phyloP scores from a whole-genome alignment of 2,888 invertebrate genomes.

The Thecophora atra region DNA sequence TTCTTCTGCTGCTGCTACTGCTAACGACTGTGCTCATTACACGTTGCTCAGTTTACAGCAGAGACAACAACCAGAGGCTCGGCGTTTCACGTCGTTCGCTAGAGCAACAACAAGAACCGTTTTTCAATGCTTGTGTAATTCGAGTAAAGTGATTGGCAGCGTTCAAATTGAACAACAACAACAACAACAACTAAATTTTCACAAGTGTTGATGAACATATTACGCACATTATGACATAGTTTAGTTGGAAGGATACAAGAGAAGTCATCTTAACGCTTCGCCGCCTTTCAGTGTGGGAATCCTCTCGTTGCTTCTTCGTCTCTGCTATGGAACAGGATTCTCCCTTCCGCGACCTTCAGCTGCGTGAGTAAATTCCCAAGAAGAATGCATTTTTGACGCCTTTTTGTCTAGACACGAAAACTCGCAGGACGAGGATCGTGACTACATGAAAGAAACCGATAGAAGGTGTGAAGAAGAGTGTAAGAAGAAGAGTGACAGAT shows the following conservation, averaged over 20 bases:
- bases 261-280: background rate
- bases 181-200: background rate
- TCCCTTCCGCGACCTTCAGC: background rate
- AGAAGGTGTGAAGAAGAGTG: no score
- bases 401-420: background rate
- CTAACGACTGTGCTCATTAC: background rate
- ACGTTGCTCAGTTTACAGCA: background rate
- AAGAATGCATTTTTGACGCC: background rate
- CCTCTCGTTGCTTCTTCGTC: background rate
- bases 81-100: no score
- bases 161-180: background rate
- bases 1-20: no score
- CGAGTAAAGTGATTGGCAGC: background rate
- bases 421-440: no score
- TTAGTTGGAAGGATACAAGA: constrained; percentile 2
- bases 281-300: background rate
- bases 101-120: no score
- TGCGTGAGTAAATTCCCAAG: background rate
- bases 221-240: background rate
- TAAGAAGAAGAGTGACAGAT: no score
- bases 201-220: background rate
- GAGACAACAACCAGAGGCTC: no score
- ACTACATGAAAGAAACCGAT: no score
- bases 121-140: background rate
- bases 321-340: background rate